Conservation (phyloP, 2,797 vertebrate species). For the Vireo griseus region DNA sequence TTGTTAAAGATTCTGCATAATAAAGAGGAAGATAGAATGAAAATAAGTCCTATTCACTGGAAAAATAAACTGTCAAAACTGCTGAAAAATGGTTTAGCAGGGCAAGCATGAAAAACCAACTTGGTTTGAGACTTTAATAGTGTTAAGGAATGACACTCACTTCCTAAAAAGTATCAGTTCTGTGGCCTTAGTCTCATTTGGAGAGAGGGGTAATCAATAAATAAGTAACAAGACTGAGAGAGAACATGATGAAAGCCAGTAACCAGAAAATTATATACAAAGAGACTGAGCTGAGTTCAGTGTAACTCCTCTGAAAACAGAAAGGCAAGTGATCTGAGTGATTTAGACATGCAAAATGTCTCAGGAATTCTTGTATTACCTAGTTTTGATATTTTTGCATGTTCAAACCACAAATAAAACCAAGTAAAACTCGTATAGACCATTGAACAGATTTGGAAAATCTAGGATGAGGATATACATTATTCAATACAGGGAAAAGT, state of each 20-base stretch:
- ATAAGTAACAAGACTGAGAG: neutral
- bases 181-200: neutral
- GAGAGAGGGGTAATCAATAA: neutral
- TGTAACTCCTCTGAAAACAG: neutral
- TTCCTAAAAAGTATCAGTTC: neutral
- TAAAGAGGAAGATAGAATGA: neutral
- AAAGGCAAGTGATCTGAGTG: neutral
- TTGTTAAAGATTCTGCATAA: neutral
- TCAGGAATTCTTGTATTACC: neutral
- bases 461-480: neutral
- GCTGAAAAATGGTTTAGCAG: neutral
- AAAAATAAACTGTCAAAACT: neutral
- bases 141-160: neutral
- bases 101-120: neutral
- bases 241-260: neutral
- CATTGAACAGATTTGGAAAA: neutral
- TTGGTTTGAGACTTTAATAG: neutral
- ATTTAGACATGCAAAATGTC: neutral
- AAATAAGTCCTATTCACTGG: neutral
- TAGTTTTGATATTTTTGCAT: neutral
- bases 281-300: neutral
- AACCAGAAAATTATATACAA: neutral
- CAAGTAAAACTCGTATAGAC: neutral
- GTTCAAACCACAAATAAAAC: neutral
- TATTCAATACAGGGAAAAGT: neutral